Percentiles rank a stretch among this genome's conserved stretches.
These are phyloP conservation scores for Mycogona germanica DNA, from an alignment of 2,888 invertebrate species.

Conservation along the genomic window DNA sequence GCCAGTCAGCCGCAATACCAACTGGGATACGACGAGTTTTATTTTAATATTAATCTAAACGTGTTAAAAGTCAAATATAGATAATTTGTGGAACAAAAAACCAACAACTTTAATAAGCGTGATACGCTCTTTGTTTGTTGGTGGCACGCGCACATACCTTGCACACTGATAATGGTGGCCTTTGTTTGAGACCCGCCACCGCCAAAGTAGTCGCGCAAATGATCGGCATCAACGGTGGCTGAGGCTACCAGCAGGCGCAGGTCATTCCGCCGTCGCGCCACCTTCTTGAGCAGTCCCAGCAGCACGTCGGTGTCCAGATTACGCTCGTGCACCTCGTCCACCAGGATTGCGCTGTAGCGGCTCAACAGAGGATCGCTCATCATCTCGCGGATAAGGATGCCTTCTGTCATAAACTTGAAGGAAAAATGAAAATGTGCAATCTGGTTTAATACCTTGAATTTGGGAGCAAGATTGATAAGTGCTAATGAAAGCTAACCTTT, in stretches of 20 bases:
- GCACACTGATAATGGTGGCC: constrained; percentile 66
- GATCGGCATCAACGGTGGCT: constrained; percentile 89
- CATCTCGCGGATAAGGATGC: constrained; percentile 85
- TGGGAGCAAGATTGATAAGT: constrained; percentile 56
- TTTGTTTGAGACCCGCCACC: constrained; percentile 42
- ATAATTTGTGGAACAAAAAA: too few relatives aligned
- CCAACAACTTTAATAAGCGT: not conserved
- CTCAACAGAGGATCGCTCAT: constrained; percentile 85
- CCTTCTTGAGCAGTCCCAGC: constrained; percentile 86
- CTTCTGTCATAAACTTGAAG: constrained; percentile 89
- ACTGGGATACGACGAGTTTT: too few relatives aligned
- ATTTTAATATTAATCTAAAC: not conserved
- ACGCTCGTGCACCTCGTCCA: constrained; percentile 94
- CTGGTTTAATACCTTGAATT: constrained; percentile 25
- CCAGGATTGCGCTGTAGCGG: constrained; percentile 72
- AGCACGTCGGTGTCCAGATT: constrained; percentile 85
- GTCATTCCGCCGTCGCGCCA: constrained; percentile 67
- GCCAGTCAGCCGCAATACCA: too few relatives aligned
- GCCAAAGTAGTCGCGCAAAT: constrained; percentile 67
- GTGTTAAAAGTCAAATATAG: not conserved
- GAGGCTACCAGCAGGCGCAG: constrained; percentile 81
- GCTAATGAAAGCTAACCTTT: constrained; percentile 33
- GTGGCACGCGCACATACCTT: constrained; percentile 1
- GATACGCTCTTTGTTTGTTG: too few relatives aligned
- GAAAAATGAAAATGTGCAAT: constrained; percentile 11